Conservation (phyloP, 2,888 invertebrate genomes). For the Ophion slaviceki region DNA sequence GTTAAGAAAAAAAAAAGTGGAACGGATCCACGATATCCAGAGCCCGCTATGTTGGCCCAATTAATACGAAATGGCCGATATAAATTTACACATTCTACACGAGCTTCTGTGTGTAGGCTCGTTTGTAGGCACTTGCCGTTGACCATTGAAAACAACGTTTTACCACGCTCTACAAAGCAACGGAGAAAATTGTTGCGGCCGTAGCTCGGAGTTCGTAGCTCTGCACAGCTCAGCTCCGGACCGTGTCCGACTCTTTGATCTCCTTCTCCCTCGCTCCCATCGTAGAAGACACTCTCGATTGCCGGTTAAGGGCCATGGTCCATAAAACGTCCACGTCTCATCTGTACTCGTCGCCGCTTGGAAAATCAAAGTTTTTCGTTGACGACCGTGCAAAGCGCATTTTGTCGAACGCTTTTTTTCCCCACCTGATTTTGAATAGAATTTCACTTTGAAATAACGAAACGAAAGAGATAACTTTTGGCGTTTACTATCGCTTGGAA, state of each 20-base stretch:
- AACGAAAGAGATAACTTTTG: too few relatives aligned
- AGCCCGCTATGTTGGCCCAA: background rate
- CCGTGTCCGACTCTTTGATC: slow-evolving; percentile 35
- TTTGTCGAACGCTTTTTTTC: background rate
- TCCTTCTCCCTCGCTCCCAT: background rate
- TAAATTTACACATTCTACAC: slow-evolving; percentile 29
- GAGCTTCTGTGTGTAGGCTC: slow-evolving; percentile 23
- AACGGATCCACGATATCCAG: background rate
- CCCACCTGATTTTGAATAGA: background rate
- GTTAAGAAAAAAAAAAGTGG: slow-evolving; percentile 4
- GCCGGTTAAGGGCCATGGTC: slow-evolving; percentile 34
- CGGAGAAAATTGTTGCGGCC: slow-evolving; percentile 74
- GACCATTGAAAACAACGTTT: slow-evolving; percentile 77
- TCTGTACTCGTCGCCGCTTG: background rate
- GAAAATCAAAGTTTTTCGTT: slow-evolving; percentile 21
- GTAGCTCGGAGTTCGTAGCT: slow-evolving; percentile 37
- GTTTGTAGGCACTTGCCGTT: slow-evolving; percentile 60
- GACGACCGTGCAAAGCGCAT: background rate
- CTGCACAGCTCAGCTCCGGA: slow-evolving; percentile 25
- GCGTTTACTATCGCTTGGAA: too few relatives aligned
- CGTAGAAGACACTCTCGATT: slow-evolving; percentile 33
- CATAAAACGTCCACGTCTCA: background rate
- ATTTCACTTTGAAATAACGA: too few relatives aligned
- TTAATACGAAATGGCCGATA: slow-evolving; percentile 9
- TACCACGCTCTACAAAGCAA: slow-evolving; percentile 81